Conservation (phyloP, 23 tunicate species). For the Styela plicata region DNA sequence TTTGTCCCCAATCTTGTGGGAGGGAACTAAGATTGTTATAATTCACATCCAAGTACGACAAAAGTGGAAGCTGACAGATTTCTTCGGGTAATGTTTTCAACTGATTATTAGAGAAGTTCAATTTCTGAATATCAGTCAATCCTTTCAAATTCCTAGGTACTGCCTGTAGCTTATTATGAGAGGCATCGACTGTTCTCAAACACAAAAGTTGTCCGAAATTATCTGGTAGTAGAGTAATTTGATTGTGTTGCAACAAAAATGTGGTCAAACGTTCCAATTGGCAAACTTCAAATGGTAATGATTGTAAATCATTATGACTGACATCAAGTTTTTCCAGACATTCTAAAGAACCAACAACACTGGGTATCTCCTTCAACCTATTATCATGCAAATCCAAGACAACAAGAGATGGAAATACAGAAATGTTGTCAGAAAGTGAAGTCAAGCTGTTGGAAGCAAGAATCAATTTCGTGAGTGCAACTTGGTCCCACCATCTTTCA, state of each 20-base stretch:
- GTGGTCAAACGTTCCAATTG: constrained; percentile 18
- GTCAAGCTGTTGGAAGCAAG: constrained; percentile 58
- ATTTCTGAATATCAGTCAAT: constrained; percentile 31
- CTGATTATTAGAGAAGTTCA: constrained; percentile 52
- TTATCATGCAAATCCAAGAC: constrained; percentile 87
- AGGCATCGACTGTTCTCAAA: constrained; percentile 51
- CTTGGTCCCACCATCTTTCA: constrained; percentile 80
- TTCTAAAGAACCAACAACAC: constrained; percentile 24
- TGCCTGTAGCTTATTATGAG: constrained; percentile 42
- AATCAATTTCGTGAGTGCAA: constrained; percentile 60
- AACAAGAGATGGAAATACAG: constrained; percentile 37
- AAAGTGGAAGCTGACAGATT: neutral
- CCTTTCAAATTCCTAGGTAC: constrained; percentile 18
- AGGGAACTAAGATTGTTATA: constrained; percentile 41
- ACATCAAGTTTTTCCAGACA: constrained; percentile 47
- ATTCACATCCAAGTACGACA: constrained; percentile 44
- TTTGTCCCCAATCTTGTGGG: constrained; percentile 31
- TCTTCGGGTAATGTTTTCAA: constrained; percentile 31
- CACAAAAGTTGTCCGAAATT: neutral
- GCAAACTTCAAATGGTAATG: constrained; percentile 29
- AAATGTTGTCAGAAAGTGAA: constrained; percentile 41
- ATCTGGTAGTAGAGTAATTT: constrained; percentile 32
- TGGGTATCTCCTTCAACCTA: constrained; percentile 39
- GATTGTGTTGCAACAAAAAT: constrained; percentile 64
- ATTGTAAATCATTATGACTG: constrained; percentile 55